Percentiles rank a stretch among this genome's conserved stretches.
phyloP scores from a whole-genome alignment of 2,888 invertebrate genomes.

The Fragum whitleyi region DNA sequence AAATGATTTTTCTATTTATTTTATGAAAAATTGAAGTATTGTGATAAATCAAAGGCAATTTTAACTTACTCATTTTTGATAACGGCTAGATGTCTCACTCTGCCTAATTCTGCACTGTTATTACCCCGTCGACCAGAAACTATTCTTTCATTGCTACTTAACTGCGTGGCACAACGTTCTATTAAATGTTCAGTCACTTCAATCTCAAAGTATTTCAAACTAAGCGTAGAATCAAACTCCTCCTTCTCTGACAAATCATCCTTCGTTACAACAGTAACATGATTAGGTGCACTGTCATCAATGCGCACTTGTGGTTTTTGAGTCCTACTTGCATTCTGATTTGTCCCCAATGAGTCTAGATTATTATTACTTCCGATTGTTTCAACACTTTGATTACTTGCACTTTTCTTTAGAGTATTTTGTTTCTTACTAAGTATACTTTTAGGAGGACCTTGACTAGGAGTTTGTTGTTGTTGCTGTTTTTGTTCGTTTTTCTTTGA shows the following conservation, averaged over 20 bases:
- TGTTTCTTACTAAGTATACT: conserved; percentile 63
- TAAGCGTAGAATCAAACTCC: conserved; percentile 82
- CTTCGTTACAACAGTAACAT: conserved; percentile 21
- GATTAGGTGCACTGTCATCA: conserved; percentile 46
- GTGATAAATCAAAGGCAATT: no score
- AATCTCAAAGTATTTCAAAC: conserved; percentile 80
- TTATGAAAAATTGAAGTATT: no score
- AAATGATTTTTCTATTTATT: no score
- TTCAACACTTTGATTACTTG: conserved; percentile 32
- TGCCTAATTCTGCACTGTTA: conserved; percentile 71
- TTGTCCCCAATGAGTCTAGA: conserved; percentile 30
- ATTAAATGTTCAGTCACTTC: conserved; percentile 82
- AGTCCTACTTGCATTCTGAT: conserved; percentile 33
- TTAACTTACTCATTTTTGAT: conserved; percentile 73
- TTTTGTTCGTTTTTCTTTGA: conserved; percentile 43
- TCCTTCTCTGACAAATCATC: conserved; percentile 46
- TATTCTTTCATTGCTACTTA: conserved; percentile 82
- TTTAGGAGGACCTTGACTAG: conserved; percentile 47
- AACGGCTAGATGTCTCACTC: conserved; percentile 79
- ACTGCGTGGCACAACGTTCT: conserved; percentile 82
- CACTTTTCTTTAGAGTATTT: conserved; percentile 46
- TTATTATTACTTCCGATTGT: conserved; percentile 33
- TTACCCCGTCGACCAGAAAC: conserved; percentile 72
- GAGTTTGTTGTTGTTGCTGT: conserved; percentile 53
- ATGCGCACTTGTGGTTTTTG: conserved; percentile 59